phyloP scores from a whole-genome alignment of 2,113 vertebrate genomes.

The Peromyscus polionotus region DNA sequence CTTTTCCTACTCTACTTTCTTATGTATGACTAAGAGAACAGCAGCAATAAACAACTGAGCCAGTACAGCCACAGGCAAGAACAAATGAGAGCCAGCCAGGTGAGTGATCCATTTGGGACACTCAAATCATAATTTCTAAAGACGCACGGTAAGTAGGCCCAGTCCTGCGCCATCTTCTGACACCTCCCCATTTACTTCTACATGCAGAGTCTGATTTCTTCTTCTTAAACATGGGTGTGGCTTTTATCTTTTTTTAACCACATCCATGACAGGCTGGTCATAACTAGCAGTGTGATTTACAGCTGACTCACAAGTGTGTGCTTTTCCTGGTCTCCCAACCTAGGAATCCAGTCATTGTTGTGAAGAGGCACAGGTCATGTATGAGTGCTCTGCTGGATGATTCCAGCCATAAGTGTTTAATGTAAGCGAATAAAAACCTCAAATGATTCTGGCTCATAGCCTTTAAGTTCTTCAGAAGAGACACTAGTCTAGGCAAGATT shows the following conservation, averaged over 20 bases:
- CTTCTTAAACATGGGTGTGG: not conserved
- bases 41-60: not conserved
- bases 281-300: not conserved
- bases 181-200: not conserved
- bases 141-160: not conserved
- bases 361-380: not conserved
- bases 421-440: not conserved
- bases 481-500: not conserved
- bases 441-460: not conserved
- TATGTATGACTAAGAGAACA: not conserved
- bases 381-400: not conserved
- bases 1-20: not conserved
- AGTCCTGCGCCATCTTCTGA: not conserved
- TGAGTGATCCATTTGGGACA: too few relatives aligned
- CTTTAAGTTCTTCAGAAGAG: not conserved
- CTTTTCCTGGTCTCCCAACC: not conserved
- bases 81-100: not conserved
- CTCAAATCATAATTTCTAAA: not conserved
- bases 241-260: conserved; percentile 54
- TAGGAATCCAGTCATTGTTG: not conserved
- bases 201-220: not conserved
- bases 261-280: not conserved
- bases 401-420: not conserved
- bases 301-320: not conserved
- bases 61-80: not conserved